Conservation (phyloP, 2,113 vertebrate genomes). For the Opisthocomus hoazin region DNA sequence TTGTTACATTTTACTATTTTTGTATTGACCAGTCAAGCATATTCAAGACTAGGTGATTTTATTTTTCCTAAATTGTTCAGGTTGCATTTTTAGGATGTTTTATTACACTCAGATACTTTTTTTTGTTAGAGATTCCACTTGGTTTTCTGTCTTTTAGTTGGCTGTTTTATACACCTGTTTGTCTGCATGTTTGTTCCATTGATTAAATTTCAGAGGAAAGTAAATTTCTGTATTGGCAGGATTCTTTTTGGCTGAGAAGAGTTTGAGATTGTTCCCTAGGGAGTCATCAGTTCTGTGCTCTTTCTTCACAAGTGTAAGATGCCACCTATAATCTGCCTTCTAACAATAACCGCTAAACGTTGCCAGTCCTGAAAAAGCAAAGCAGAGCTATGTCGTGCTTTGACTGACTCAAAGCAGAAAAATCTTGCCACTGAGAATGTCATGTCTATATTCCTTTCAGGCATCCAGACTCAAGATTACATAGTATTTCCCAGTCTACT, state of each 20-base stretch:
- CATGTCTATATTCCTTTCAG: not conserved
- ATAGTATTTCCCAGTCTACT: not conserved
- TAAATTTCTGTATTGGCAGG: not conserved
- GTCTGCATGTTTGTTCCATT: not conserved
- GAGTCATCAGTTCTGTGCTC: not conserved
- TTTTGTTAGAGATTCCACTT: not conserved
- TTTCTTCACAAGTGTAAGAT: not conserved
- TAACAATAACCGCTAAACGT: not conserved
- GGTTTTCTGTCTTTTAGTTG: not conserved
- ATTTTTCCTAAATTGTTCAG: not conserved
- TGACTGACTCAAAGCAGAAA: not conserved
- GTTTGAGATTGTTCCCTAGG: not conserved
- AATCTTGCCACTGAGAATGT: not conserved
- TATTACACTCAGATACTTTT: not conserved
- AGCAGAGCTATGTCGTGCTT: fast-evolving
- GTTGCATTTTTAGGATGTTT: not conserved
- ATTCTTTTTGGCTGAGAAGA: not conserved
- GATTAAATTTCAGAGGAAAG: not conserved
- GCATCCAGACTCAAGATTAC: not conserved
- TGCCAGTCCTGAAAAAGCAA: not conserved
- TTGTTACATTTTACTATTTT: not conserved
- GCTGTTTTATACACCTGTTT: not conserved
- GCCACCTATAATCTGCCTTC: not conserved
- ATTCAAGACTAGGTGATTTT: not conserved
- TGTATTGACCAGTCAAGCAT: not conserved